These are phyloP conservation scores for Spodoptera litura DNA, from an alignment of 1,140 invertebrate genomes.

Conservation along the genomic window DNA sequence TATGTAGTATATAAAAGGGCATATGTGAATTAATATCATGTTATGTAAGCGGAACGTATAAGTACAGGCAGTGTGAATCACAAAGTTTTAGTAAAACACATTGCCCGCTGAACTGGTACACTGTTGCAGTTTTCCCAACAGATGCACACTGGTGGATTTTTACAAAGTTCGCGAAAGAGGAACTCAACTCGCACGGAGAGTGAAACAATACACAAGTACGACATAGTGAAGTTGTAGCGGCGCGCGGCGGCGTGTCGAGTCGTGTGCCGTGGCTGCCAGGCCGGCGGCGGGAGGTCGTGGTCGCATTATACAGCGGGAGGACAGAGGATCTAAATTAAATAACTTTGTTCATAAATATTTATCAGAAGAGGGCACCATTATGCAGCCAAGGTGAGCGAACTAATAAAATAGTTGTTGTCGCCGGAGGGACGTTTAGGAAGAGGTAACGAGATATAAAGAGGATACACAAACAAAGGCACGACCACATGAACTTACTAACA, in stretches of 20 bases:
- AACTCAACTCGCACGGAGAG: too few relatives aligned
- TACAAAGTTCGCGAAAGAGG: background rate
- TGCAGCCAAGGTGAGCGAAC: constrained; percentile 31
- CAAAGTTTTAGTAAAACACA: too few relatives aligned
- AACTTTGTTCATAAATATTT: constrained; percentile 40
- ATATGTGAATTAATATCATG: too few relatives aligned
- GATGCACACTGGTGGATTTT: background rate
- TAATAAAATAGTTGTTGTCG: constrained; percentile 36
- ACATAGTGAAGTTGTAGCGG: too few relatives aligned
- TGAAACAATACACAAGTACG: too few relatives aligned
- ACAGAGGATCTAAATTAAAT: constrained; percentile 32
- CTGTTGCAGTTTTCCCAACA: background rate
- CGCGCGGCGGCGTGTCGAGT: too few relatives aligned
- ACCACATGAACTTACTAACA: too few relatives aligned
- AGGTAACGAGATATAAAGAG: background rate
- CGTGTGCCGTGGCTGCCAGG: too few relatives aligned
- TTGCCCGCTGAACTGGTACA: too few relatives aligned
- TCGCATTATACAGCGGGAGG: constrained; percentile 1
- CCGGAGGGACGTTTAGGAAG: background rate
- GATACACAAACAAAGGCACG: background rate
- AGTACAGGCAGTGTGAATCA: too few relatives aligned
- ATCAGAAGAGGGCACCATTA: constrained; percentile 28
- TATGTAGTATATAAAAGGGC: too few relatives aligned
- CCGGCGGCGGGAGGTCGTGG: background rate
- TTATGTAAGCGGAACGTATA: too few relatives aligned